phyloP scores from a whole-genome alignment of 2,888 invertebrate genomes.

The Orchesellides sinensis region DNA sequence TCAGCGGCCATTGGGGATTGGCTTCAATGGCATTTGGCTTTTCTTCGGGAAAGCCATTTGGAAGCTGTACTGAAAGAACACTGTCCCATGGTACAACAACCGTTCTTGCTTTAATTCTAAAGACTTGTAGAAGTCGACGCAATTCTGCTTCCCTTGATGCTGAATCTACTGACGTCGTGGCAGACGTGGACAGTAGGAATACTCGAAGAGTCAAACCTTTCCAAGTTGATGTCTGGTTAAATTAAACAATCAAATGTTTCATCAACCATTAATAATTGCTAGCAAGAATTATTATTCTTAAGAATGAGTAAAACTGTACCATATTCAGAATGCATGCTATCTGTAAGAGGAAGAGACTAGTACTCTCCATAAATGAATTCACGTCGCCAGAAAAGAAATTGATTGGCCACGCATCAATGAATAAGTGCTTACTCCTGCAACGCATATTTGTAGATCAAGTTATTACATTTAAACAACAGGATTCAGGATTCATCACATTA shows the following conservation, averaged over 20 bases:
- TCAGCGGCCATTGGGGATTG: slow-evolving; percentile 71
- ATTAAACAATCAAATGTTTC: not conserved
- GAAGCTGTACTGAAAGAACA: slow-evolving; percentile 73
- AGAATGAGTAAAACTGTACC: slow-evolving; percentile 77
- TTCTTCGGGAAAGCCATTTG: slow-evolving; percentile 66
- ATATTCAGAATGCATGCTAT: slow-evolving; percentile 96
- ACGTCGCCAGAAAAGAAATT: slow-evolving; percentile 89
- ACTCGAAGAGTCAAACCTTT: slow-evolving; percentile 90
- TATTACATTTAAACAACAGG: not conserved
- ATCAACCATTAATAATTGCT: not conserved
- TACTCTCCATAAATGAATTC: slow-evolving; percentile 89
- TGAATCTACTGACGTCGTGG: slow-evolving; percentile 75
- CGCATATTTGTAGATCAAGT: not conserved
- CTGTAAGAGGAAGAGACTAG: slow-evolving; percentile 96
- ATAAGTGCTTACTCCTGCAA: slow-evolving; percentile 80
- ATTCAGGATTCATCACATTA: not conserved
- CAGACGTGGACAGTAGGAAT: slow-evolving; percentile 84
- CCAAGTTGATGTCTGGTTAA: slow-evolving; percentile 85
- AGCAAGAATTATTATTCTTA: no score
- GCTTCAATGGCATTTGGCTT: slow-evolving; percentile 68
- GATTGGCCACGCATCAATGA: slow-evolving; percentile 98
- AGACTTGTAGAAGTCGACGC: slow-evolving; percentile 84
- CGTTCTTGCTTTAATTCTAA: slow-evolving; percentile 92
- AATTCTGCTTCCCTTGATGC: slow-evolving; percentile 77
- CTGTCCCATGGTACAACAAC: slow-evolving; percentile 79